Percentiles rank a stretch among this genome's conserved stretches.
phyloP scores from a whole-genome alignment of 2,797 vertebrate genomes.

The Pogoniulus pusillus region DNA sequence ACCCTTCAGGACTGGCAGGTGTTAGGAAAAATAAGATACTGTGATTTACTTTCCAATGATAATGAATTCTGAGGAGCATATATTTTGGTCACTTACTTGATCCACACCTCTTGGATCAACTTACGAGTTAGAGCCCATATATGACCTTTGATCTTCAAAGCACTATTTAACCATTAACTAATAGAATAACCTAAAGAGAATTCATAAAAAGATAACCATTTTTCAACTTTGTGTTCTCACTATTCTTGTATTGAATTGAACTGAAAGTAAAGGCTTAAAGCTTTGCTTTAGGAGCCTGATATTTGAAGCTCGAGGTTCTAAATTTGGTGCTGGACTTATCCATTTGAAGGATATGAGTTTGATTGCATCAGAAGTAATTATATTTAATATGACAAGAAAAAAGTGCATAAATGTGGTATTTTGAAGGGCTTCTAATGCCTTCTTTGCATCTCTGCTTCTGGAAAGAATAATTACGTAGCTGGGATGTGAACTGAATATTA shows the following conservation, averaged over 20 bases:
- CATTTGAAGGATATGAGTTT: slow-evolving; percentile 15
- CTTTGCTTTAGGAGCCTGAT: background rate
- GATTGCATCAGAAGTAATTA: slow-evolving; percentile 63
- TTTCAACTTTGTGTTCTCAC: background rate
- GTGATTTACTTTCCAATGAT: no score
- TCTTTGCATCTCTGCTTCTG: slow-evolving; percentile 39
- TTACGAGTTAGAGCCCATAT: background rate
- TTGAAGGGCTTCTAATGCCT: slow-evolving; percentile 25
- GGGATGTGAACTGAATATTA: background rate
- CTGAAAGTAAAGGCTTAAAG: slow-evolving; percentile 9
- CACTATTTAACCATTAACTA: background rate
- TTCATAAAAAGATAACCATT: background rate
- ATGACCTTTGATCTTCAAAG: background rate
- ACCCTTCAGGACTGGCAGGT: no score
- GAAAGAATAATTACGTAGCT: slow-evolving; percentile 31
- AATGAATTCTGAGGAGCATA: no score
- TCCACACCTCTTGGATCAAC: background rate
- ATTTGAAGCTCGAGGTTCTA: slow-evolving; percentile 18
- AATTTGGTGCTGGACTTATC: slow-evolving; percentile 45
- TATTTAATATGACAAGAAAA: slow-evolving; percentile 54
- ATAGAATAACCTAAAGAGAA: background rate
- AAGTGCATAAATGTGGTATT: slow-evolving; percentile 44
- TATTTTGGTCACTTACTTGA: no score
- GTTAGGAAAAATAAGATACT: no score
- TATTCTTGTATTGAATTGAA: background rate